phyloP scores from a whole-genome alignment of 2,113 vertebrate genomes.

The Ailuropoda melanoleuca region DNA sequence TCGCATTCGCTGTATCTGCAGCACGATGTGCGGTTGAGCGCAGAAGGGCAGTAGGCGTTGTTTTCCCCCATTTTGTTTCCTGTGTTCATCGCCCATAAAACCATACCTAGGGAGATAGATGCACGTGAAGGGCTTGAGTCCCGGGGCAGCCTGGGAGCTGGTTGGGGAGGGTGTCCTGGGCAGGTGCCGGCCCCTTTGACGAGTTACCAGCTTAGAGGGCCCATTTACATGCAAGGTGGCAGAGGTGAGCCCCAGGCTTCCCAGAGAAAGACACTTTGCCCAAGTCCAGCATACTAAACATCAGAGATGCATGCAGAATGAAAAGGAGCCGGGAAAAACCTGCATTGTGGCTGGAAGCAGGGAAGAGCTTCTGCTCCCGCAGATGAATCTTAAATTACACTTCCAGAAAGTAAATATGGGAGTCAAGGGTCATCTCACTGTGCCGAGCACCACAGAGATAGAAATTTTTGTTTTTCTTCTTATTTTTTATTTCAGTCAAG shows the following conservation, averaged over 20 bases:
- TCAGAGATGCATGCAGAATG: conserved; percentile 60
- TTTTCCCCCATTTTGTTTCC: background rate
- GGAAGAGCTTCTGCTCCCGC: conserved; percentile 69
- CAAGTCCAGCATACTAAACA: conserved; percentile 71
- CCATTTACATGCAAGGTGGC: conserved; percentile 47
- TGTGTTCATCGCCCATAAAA: conserved; percentile 38
- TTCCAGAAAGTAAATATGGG: conserved; percentile 68
- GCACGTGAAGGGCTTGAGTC: conserved; percentile 74
- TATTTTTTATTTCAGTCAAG: conserved; percentile 56
- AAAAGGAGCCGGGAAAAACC: conserved; percentile 70
- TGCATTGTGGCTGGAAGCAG: conserved; percentile 56
- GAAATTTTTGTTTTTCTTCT: conserved; percentile 12
- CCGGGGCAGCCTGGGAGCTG: background rate
- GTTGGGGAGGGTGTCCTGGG: conserved; percentile 69
- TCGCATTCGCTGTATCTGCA: background rate
- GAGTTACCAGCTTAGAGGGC: conserved; percentile 59
- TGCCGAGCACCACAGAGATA: background rate
- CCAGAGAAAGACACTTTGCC: conserved; percentile 58
- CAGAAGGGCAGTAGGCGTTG: background rate
- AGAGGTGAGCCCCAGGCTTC: conserved; percentile 58
- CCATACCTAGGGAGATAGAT: conserved; percentile 48
- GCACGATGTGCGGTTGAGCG: background rate
- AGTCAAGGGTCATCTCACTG: conserved; percentile 60
- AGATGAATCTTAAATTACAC: conserved; percentile 75
- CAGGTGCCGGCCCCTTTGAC: conserved; percentile 68